A percentile compares a stretch with the other conserved stretches of the same genome.
Evolutionary conservation across 1,140 invertebrate species (phyloP).

Genomic region (Helicoverpa armigera): DNA sequence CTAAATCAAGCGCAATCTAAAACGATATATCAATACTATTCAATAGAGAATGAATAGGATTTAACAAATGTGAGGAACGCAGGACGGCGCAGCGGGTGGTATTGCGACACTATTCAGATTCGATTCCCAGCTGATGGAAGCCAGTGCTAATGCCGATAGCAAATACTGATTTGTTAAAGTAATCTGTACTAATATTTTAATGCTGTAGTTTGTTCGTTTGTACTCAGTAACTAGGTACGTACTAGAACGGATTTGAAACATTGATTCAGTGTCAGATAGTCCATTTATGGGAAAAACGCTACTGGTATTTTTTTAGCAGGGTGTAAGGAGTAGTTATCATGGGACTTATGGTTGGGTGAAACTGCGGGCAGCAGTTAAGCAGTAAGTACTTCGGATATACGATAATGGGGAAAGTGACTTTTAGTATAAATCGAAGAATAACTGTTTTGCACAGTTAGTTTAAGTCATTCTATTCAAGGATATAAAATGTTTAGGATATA

Average conservation of each 20-base stretch:
- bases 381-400: not conserved
- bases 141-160: not conserved
- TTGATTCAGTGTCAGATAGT: no score
- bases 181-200: not conserved
- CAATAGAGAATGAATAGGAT: slow-evolving; percentile 14
- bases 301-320: no score
- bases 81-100: slow-evolving; percentile 20
- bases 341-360: no score
- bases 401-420: not conserved
- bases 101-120: slow-evolving; percentile 27
- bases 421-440: not conserved
- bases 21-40: not conserved
- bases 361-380: no score
- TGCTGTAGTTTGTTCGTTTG: not conserved
- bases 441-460: no score
- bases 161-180: slow-evolving; percentile 10
- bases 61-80: slow-evolving; percentile 15
- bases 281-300: no score
- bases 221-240: no score
- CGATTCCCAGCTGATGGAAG: slow-evolving; percentile 19
- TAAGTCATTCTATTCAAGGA: no score
- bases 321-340: no score
- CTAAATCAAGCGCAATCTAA: slow-evolving; percentile 7
- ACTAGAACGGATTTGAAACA: no score
- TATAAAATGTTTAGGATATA: no score